Conservation (phyloP, 2,888 invertebrate species). For the Idaea dimidiata region DNA sequence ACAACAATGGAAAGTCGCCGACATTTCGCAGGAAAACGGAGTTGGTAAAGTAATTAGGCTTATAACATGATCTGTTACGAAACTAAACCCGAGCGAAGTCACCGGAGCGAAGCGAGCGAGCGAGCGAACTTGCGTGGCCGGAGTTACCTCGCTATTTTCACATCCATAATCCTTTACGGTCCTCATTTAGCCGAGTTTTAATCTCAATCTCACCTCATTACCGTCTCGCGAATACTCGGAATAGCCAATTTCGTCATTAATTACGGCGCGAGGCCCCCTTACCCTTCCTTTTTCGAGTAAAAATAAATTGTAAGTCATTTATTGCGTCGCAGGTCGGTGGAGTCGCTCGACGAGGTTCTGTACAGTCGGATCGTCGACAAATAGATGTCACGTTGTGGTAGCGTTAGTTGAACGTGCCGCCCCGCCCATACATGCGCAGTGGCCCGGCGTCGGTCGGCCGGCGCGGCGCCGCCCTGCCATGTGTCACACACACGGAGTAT, state of each 20-base stretch:
- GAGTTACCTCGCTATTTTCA: constrained; percentile 52
- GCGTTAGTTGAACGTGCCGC: constrained; percentile 49
- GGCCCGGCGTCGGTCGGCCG: constrained; percentile 52
- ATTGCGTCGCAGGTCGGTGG: constrained; percentile 54
- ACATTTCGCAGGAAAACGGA: constrained; percentile 1
- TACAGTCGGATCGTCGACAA: constrained; percentile 49
- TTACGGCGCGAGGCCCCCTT: constrained; percentile 62
- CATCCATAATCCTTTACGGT: constrained; percentile 65
- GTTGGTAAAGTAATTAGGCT: not conserved
- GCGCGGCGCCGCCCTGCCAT: constrained; percentile 35
- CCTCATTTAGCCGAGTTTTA: constrained; percentile 76
- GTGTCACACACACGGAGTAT: not conserved
- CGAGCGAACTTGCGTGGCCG: constrained; percentile 27
- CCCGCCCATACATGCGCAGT: constrained; percentile 65
- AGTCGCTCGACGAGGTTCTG: constrained; percentile 8
- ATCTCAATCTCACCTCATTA: constrained; percentile 80
- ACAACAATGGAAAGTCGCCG: constrained; percentile 1
- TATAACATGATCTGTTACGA: constrained; percentile 6
- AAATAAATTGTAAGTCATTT: constrained; percentile 81
- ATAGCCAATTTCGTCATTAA: constrained; percentile 79
- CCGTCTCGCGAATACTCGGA: constrained; percentile 74
- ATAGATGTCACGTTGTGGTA: constrained; percentile 58
- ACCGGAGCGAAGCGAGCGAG: not conserved
- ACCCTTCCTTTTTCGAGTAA: constrained; percentile 76
- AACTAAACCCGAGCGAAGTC: constrained; percentile 17